phyloP scores from a whole-genome alignment of 2,888 invertebrate species.

The Troglohyphantes excavatus region DNA sequence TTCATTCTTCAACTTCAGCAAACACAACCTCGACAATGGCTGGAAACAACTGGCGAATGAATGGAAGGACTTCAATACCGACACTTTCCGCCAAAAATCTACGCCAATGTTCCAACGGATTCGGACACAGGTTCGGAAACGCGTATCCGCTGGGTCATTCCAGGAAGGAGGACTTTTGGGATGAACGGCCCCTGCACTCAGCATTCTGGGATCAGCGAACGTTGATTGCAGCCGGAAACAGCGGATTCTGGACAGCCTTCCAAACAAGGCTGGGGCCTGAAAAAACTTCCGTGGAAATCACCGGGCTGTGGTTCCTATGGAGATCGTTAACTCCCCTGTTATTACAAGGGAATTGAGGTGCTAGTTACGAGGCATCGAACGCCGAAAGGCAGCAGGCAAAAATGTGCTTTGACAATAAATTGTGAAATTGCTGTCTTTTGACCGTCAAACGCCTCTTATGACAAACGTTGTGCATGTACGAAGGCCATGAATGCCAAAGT shows the following conservation, averaged over 20 bases:
- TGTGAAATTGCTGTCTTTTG: slow-evolving; percentile 40
- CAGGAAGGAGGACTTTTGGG: slow-evolving; percentile 52
- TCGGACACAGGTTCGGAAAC: slow-evolving; percentile 1
- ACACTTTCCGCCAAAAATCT: background rate
- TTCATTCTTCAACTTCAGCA: background rate
- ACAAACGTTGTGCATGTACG: slow-evolving; percentile 5
- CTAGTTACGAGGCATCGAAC: slow-evolving; percentile 16
- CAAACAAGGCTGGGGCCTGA: slow-evolving; percentile 45
- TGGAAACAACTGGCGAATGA: background rate
- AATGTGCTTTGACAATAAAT: slow-evolving; percentile 4
- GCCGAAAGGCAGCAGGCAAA: background rate
- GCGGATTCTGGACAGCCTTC: slow-evolving; percentile 56
- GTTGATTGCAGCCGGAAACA: slow-evolving; percentile 50
- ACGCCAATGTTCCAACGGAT: slow-evolving; percentile 2
- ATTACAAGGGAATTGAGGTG: slow-evolving; percentile 35
- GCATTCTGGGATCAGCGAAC: slow-evolving; percentile 59
- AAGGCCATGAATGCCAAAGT: background rate
- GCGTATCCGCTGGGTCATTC: slow-evolving; percentile 5
- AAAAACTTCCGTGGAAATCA: slow-evolving; percentile 66
- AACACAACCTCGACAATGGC: background rate
- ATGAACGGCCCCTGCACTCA: slow-evolving; percentile 67
- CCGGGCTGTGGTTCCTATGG: slow-evolving; percentile 66
- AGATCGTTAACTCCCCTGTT: slow-evolving; percentile 66
- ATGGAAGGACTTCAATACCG: background rate
- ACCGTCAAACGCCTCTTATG: slow-evolving; percentile 28